Evolutionary conservation across 2,113 vertebrate species (phyloP), one percentile per base, ranked within the genome.

Genomic region (Hemiprocne comata): DNA sequence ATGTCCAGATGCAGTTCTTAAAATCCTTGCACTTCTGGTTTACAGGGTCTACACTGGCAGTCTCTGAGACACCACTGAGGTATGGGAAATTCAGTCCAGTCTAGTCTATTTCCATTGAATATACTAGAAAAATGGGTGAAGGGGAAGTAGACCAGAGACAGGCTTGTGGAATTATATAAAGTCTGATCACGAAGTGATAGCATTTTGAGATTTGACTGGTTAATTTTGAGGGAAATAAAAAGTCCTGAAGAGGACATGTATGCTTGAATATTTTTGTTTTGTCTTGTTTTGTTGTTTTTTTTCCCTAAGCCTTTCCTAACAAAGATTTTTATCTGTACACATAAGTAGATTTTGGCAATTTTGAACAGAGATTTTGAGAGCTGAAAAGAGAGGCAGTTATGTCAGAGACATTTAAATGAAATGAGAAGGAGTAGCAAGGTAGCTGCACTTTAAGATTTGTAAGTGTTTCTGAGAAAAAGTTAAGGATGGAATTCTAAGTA

Each of bases 151-250:
- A 53, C 20, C 11, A 66, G 33, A 58, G 31, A 23, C 3, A 48
- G 51, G 6, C 9, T 51, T 60, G 17, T 51, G 40, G 50, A 80
- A 80, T 6, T 33, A 9, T 29, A 33, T 3, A 23, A 70, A 85
- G 66, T 2, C 9, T 34, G 26, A 13, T 70, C 11, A 53, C 0
- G 0, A 83, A 44, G 2, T 0, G 6, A 42, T 4, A 74, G 11
- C 6, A 66, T 5, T 38, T 58, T 61, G 40, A 78, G 51, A 0
- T 58, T 57, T 74, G 7, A 14, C 12, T 33, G 29, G 54, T 31
- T 77, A 33, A 54, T 67, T 71, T 20, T 46, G 21, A 79, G 16
- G 40, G 23, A n/a, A 76, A 53, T 0, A 38, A 61, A n/a, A 80
- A n/a, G 2, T 25, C 3, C 29, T 16, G 9, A 78, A 57, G 9